These are phyloP conservation scores for Patiria pectinifera DNA, from an alignment of 53 echinoderm and acorn worm species.

Conservation along the genomic window DNA sequence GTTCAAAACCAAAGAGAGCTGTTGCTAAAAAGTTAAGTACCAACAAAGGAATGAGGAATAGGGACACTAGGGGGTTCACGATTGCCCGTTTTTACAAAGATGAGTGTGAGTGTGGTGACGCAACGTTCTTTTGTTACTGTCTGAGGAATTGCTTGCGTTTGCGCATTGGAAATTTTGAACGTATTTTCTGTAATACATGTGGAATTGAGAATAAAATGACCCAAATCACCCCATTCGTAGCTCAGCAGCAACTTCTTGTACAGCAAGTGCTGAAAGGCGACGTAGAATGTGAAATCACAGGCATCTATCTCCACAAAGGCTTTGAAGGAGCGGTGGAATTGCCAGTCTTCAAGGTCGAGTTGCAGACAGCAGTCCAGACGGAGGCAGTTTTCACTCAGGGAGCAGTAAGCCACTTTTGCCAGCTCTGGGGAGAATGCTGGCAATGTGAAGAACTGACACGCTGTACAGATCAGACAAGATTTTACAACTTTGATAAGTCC, in stretches of 20 bases:
- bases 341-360: conserved; percentile 13
- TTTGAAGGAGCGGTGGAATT: conserved; percentile 44
- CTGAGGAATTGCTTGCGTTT: too few relatives aligned
- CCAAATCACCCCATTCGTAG: conserved; percentile 46
- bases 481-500: background rate
- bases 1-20: too few relatives aligned
- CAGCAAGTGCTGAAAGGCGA: conserved; percentile 40
- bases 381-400: conserved; percentile 34
- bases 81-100: too few relatives aligned
- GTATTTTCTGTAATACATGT: too few relatives aligned
- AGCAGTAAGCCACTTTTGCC: conserved; percentile 38
- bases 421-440: conserved; percentile 24
- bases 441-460: conserved; percentile 39
- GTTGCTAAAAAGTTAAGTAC: too few relatives aligned
- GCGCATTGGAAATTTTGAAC: too few relatives aligned
- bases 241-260: conserved; percentile 35
- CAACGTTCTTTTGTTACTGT: too few relatives aligned
- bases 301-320: conserved; percentile 52
- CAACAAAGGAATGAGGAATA: too few relatives aligned
- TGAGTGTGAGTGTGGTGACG: too few relatives aligned
- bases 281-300: conserved; percentile 39
- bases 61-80: too few relatives aligned
- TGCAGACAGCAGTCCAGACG: conserved; percentile 53
- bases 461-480: background rate
- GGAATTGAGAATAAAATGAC: too few relatives aligned